Evolutionary conservation across 2,797 vertebrate species (phyloP).

Genomic region (Phoeniculus purpureus): DNA sequence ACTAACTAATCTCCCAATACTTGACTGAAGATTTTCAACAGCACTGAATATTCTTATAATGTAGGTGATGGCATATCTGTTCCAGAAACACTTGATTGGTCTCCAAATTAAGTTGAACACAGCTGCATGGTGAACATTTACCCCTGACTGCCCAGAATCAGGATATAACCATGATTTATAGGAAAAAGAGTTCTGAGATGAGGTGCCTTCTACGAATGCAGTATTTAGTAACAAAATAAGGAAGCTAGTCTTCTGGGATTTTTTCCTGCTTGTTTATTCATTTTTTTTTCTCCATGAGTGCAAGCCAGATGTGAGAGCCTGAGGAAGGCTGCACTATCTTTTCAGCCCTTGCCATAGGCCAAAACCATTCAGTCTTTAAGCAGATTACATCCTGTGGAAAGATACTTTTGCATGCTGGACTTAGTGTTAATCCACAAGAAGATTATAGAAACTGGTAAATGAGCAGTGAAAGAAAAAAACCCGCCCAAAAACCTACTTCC

Average conservation of each 20-base stretch:
- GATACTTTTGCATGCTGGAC: constrained; percentile 45
- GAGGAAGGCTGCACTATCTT: background rate
- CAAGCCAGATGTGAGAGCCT: background rate
- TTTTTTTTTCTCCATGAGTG: background rate
- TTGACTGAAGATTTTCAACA: background rate
- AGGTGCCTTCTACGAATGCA: background rate
- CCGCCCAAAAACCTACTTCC: background rate
- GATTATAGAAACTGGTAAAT: constrained; percentile 51
- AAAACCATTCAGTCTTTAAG: constrained; percentile 35
- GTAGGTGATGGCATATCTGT: background rate
- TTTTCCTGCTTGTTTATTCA: background rate
- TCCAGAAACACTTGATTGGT: background rate
- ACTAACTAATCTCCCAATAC: background rate
- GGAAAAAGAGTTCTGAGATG: background rate
- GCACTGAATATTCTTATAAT: background rate
- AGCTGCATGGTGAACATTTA: background rate
- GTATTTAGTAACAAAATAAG: constrained; percentile 35
- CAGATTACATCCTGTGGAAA: constrained; percentile 52
- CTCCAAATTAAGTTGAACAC: background rate
- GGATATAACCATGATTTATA: background rate
- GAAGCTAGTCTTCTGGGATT: background rate
- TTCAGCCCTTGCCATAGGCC: constrained; percentile 12
- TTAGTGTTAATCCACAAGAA: constrained; percentile 47
- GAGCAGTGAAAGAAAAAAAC: background rate
- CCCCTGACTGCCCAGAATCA: background rate